Conservation (phyloP, 2,113 vertebrate genomes). For the Trogon melanurus region DNA sequence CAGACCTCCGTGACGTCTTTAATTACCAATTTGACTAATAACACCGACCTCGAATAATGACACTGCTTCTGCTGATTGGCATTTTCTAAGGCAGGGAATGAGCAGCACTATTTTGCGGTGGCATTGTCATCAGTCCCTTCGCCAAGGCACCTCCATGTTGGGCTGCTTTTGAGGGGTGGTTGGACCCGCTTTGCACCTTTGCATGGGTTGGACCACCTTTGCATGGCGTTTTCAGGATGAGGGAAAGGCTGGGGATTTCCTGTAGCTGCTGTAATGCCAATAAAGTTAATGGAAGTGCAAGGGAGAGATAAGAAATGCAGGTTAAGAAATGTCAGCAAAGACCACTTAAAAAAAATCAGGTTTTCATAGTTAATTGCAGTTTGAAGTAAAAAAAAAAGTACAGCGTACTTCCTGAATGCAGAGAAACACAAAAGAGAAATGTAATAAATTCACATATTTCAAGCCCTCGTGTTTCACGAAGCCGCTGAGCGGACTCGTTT, state of each 20-base stretch:
- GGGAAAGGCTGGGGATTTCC: neutral
- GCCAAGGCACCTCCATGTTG: accelerated
- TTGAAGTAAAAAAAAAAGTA: neutral
- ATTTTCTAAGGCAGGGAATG: neutral
- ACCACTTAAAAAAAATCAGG: neutral
- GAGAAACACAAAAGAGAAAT: neutral
- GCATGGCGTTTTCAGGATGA: neutral
- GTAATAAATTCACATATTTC: neutral
- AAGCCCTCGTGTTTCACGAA: accelerated
- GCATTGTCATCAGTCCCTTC: accelerated
- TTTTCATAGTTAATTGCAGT: neutral
- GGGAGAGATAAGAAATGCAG: neutral
- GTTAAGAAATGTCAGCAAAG: neutral
- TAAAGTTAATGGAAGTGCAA: neutral
- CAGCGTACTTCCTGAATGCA: neutral
- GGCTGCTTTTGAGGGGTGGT: neutral
- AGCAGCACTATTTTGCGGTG: neutral
- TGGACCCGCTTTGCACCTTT: neutral
- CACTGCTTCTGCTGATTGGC: neutral
- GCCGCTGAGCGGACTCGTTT: neutral
- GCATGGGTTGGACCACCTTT: neutral
- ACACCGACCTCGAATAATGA: neutral
- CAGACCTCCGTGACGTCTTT: neutral
- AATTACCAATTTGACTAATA: neutral
- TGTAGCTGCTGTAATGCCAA: neutral